Base-by-base conservation (phyloP, 2,888 invertebrate genomes). In the Phymatocera aterrima region DNA sequence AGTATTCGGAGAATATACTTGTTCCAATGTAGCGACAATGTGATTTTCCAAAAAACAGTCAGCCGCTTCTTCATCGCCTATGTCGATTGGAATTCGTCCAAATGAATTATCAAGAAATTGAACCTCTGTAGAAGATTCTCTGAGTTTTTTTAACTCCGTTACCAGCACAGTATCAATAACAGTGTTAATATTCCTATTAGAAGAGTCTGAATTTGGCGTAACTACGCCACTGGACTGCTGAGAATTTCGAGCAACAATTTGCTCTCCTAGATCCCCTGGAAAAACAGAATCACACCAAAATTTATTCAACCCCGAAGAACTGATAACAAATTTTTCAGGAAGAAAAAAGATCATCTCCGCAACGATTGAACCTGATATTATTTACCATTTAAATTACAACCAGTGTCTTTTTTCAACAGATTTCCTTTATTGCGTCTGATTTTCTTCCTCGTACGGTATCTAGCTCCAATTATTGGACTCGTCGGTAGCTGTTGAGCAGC, bases 51-150 rank as follows among this genome's bases (percentile, higher is more conserved):
- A 18, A 48, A 80, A 68, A 24, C 77, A 43, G 24, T 48, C 60
- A 8, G 34, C 46, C 10, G 21, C 75, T 61, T n/a, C 79, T 51
- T 80, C 79, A 37, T 77, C 57, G 10, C 57, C 78, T 68, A 48
- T 80, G 64, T 64, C 68, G 34, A 78, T 24, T 2, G 24, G 6
- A n/a, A 15, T 21, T 5, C 3, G 37, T 3, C 21, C 5, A 21
- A 28, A 12, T 18, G 68, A 77, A 46, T 60, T 85, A 82, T 43
- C 46, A 3, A n/a, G 46, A 24, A 91, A 91, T 85, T 90, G 88
- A 46, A 91, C 83, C 51, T 87, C 80, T 37, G 83, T 83, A 8
- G 89, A 89, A 87, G 91, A 91, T 80, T 89, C 86, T 6, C 90
- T 87, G 61, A 84, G 88, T 31, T 91, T 81, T 40, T 84, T 82